Evolutionary conservation across 37 sponge, comb jelly and placozoan species (phyloP), one percentile per base, ranked within the genome.

Genomic region (Halisarca cf. caerulea): DNA sequence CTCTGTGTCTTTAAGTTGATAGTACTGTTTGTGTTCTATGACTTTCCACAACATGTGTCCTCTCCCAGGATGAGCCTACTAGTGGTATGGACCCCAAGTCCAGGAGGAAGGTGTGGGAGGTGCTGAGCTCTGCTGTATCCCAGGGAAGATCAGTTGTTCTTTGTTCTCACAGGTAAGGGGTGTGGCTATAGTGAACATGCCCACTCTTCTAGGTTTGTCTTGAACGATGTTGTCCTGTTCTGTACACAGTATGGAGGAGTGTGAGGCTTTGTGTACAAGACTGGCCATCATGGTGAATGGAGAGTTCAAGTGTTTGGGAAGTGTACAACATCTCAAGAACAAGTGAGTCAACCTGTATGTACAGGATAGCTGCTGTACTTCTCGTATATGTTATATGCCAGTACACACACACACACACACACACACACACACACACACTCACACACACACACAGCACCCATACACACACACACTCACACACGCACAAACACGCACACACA

Each of bases 261-360:
- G 99, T 91, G 99, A 98, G 80, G 99, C 99, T 71, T 86, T 98
- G 78, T 98, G 99, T 59, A 98, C 93, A 38, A 55, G 95, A 32
- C 82, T 98, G 35, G 96, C 94, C 64, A 96, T 96, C 88, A 96
- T 96, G 95, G 96, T 96, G 55, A 98, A 98, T 82, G 99, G 99
- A 36, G 45, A 68, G 30, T 98, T 98, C 91, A 96, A 96, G 81
- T 98, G 99, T 85, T 85, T 98, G 15, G 99, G 99, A 5, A 94
- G 99, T 58, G 87, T 89, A 15, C 99, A 98, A 59, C 99, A 98
- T 54, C 91, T 98, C 83, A 98, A 98, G 84, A 93, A 43, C 86
- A 98, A 92, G 95, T 98, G 45, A 89, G 86, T 14, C n/a, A n/a
- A n/a, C n/a, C n/a, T n/a, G n/a, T n/a, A n/a, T n/a, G n/a, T n/a